phyloP scores from a whole-genome alignment of 2,113 vertebrate species.

The Micronisus gabar region DNA sequence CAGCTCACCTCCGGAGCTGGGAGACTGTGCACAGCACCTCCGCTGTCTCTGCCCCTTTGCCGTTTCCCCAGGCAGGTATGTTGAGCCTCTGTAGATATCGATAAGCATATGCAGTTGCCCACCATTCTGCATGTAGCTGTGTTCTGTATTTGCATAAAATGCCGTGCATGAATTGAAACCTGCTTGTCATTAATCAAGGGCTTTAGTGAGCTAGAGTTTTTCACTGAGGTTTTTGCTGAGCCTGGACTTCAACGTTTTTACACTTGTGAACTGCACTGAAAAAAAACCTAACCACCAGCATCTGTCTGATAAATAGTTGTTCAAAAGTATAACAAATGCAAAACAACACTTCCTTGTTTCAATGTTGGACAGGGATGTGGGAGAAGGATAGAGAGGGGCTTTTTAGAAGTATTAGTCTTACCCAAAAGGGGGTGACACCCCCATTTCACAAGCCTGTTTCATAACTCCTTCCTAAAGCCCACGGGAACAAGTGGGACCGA shows the following conservation, averaged over 20 bases:
- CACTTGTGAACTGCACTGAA: not conserved
- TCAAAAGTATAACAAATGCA: slow-evolving; percentile 2
- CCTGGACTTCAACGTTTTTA: not conserved
- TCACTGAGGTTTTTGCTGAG: slow-evolving; percentile 1
- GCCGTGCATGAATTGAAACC: not conserved
- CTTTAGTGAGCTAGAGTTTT: not conserved
- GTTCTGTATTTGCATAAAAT: not conserved
- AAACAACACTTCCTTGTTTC: not conserved
- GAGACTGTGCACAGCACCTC: not conserved
- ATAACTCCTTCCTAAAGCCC: not conserved
- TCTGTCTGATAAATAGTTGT: not conserved
- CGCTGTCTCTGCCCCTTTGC: not conserved
- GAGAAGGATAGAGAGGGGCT: not conserved
- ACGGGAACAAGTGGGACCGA: not conserved
- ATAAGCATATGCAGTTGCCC: not conserved
- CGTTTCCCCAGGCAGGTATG: not conserved
- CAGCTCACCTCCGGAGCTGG: not conserved
- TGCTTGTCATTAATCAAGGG: slow-evolving; percentile 15
- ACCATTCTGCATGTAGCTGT: not conserved
- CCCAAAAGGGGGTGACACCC: not conserved
- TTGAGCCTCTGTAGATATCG: not conserved
- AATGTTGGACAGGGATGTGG: not conserved
- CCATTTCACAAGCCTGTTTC: not conserved
- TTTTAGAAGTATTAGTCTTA: not conserved
- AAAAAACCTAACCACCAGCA: not conserved